Evolutionary conservation across 1,140 invertebrate species (phyloP).

Genomic region (Drosophila parvula): DNA sequence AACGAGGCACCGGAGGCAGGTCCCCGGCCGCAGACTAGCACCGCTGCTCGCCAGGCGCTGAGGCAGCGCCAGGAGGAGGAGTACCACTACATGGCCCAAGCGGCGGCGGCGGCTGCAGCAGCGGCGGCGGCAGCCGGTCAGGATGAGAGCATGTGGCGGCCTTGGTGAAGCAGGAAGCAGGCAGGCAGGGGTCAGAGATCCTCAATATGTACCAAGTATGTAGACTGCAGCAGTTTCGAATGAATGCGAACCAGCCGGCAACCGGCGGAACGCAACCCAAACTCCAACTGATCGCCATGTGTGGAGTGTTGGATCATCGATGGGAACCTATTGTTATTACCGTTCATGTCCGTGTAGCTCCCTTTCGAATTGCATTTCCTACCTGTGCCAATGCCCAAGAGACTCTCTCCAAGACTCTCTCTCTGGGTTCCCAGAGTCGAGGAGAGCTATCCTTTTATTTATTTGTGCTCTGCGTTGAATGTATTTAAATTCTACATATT

Average conservation of each 20-base stretch:
- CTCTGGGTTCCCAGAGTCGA: slow-evolving; percentile 27
- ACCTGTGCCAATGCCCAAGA: slow-evolving; percentile 74
- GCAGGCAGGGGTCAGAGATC: slow-evolving; percentile 42
- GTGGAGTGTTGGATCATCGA: neutral
- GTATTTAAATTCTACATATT: slow-evolving; percentile 76
- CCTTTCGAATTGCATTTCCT: slow-evolving; percentile 63
- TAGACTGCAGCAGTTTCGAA: slow-evolving; percentile 67
- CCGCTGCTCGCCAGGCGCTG: slow-evolving; percentile 63
- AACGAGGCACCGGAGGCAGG: slow-evolving; percentile 59
- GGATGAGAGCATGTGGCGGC: slow-evolving; percentile 81
- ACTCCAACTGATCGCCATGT: slow-evolving; percentile 15
- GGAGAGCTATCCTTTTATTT: slow-evolving; percentile 40
- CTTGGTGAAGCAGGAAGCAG: slow-evolving; percentile 57
- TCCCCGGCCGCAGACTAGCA: slow-evolving; percentile 71
- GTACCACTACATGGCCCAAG: slow-evolving; percentile 59
- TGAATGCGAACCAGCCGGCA: slow-evolving; percentile 36
- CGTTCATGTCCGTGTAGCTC: slow-evolving; percentile 46
- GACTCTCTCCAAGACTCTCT: slow-evolving; percentile 48
- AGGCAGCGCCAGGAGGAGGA: slow-evolving; percentile 72
- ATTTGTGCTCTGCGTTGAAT: slow-evolving; percentile 61
- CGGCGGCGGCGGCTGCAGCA: slow-evolving; percentile 54
- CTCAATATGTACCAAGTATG: slow-evolving; percentile 73
- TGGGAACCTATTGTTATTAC: slow-evolving; percentile 55
- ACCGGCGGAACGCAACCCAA: slow-evolving; percentile 27
- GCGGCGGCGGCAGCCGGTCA: slow-evolving; percentile 44